Evolutionary conservation across 2,797 vertebrate species (phyloP).

Genomic region (Thalassophryne amazonica): DNA sequence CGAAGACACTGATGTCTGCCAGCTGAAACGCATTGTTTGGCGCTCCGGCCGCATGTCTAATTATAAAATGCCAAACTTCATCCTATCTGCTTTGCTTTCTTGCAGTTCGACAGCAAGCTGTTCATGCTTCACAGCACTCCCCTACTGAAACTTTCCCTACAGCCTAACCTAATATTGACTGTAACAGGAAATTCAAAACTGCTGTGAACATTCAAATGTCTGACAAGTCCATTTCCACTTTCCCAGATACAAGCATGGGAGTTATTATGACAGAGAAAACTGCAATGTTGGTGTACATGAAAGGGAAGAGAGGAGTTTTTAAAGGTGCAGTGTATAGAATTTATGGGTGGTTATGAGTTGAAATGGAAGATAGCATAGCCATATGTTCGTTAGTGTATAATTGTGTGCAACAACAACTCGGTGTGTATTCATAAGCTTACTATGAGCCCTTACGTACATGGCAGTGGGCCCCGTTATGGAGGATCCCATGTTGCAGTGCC

Average conservation of each 20-base stretch:
- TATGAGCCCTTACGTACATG: too few relatives aligned
- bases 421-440: too few relatives aligned
- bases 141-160: conserved; percentile 52
- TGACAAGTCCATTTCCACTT: conserved; percentile 74
- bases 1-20: conserved; percentile 41
- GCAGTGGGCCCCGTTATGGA: too few relatives aligned
- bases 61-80: conserved; percentile 78
- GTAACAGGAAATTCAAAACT: conserved; percentile 71
- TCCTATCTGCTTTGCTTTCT: conserved; percentile 51
- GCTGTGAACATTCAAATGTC: conserved; percentile 71
- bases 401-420: too few relatives aligned
- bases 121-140: conserved; percentile 73
- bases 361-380: too few relatives aligned
- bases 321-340: too few relatives aligned
- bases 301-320: conserved; percentile 21
- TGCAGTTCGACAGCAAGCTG: conserved; percentile 56
- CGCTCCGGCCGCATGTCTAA: conserved; percentile 64
- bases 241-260: conserved; percentile 59
- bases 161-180: conserved; percentile 73
- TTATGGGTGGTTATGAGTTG: too few relatives aligned
- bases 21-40: conserved; percentile 64
- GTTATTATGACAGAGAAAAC: conserved; percentile 64
- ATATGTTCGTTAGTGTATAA: too few relatives aligned
- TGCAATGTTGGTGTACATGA: conserved; percentile 28
- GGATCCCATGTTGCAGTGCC: too few relatives aligned